Evolutionary conservation across 1,140 invertebrate genomes (phyloP), one percentile per base, ranked within the genome.

Genomic region (Sminthurides bifidus): DNA sequence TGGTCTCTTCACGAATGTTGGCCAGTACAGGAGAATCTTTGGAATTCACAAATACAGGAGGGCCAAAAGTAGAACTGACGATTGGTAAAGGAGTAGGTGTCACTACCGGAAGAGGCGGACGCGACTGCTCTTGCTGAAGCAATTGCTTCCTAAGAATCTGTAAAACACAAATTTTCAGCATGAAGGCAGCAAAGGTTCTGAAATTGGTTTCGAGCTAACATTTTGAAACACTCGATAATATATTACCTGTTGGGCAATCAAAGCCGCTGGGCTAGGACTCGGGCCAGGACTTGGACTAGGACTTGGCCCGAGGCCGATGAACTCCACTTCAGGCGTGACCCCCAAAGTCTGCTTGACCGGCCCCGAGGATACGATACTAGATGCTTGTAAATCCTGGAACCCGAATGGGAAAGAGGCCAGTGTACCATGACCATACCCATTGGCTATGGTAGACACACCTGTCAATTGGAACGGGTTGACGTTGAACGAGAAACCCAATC

Each of bases 1-100:
- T 15, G 23, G 56, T 46, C 33, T 58, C 21, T 17, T 56, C 38
- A 4, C 56, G 31, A 15, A 58, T 31, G 48, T 58, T 31, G 14
- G 44, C 19, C 15, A 59, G 35, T 21, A 49, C 54, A 12, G 52
- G 52, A 40, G 57, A 59, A 33, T 59, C 57, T 29, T 59, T 59
- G 33, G 31, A 26, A 30, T 59, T 59, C 8, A 30, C 38, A 19
- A 43, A 43, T n/a, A n/a, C n/a, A n/a, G n/a, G n/a, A n/a, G n/a
- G n/a, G n/a, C n/a, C n/a, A n/a, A n/a, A n/a, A n/a, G n/a, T n/a
- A n/a, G n/a, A n/a, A 33, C 14, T 14, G 26, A 17, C n/a, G 6
- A 21, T 30, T 5, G 23, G 1, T 1, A 3, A 23, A 24, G 30
- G 14, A 35, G 5, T 44, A 14, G 17, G 35, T 43, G 14, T 26